Evolutionary conservation across 2,797 vertebrate genomes (phyloP).

Genomic region (Squalus acanthias): DNA sequence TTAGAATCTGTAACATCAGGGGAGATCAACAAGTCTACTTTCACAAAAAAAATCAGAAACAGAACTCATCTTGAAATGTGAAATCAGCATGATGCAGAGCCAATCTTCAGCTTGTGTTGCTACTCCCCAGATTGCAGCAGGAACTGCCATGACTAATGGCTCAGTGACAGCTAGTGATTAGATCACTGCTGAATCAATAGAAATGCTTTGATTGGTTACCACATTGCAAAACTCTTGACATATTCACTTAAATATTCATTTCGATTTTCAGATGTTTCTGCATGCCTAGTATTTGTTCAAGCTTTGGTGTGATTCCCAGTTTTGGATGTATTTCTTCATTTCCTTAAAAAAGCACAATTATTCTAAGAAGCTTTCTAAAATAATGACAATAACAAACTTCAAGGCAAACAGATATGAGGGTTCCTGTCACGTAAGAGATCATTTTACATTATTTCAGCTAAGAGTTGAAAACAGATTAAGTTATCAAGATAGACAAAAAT

Average conservation of each 20-base stretch:
- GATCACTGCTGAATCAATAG: conserved; percentile 29
- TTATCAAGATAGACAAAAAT: background rate
- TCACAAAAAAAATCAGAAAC: background rate
- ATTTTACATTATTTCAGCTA: background rate
- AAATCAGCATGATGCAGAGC: conserved; percentile 12
- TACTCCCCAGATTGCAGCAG: background rate
- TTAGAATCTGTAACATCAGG: background rate
- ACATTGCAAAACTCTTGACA: conserved; percentile 30
- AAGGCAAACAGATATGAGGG: background rate
- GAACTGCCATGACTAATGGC: conserved; percentile 22
- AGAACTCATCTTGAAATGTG: conserved; percentile 11
- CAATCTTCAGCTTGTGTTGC: background rate
- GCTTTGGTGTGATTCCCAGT: no score
- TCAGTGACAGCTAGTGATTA: conserved; percentile 31
- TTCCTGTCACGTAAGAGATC: background rate
- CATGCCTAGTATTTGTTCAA: background rate
- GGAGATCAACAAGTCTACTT: background rate
- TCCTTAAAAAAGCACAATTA: background rate
- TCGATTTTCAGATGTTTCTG: background rate
- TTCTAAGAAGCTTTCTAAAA: background rate
- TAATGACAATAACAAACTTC: background rate
- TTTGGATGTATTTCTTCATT: background rate
- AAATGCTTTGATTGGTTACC: conserved; percentile 30
- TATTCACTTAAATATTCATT: conserved; percentile 10
- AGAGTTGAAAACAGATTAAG: background rate